Percentiles rank a stretch among this genome's conserved stretches.
Conservation (phyloP, 1,140 invertebrate genomes). For the Tetramorium alpestre region DNA sequence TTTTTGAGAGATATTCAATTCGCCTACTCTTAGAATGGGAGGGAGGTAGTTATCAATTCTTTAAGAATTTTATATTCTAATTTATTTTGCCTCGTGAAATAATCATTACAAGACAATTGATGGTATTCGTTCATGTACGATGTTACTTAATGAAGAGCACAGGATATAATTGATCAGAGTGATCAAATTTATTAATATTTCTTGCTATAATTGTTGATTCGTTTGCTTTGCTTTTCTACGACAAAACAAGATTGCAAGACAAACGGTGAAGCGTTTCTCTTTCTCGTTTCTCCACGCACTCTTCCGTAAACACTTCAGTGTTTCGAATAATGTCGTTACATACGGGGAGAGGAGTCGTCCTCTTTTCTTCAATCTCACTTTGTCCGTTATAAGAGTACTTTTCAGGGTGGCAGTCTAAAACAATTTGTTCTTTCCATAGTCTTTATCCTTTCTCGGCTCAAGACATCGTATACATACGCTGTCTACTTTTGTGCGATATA, state of each 20-base stretch:
- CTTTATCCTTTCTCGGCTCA: neutral
- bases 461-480: neutral
- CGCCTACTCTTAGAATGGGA: neutral
- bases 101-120: neutral
- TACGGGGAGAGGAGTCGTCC: conserved; percentile 5
- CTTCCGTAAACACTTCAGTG: conserved; percentile 51
- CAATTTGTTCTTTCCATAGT: conserved; percentile 14
- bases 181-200: neutral
- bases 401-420: conserved; percentile 6
- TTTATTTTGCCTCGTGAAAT: neutral
- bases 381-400: conserved; percentile 10
- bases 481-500: neutral
- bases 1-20: neutral
- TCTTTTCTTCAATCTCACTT: conserved; percentile 43
- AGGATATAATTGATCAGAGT: conserved; percentile 9
- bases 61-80: neutral
- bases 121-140: neutral
- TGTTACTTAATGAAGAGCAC: neutral
- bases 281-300: neutral
- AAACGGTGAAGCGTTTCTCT: neutral
- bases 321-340: neutral
- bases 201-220: conserved; percentile 7
- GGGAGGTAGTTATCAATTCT: neutral
- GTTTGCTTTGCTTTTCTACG: neutral
- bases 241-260: conserved; percentile 33